A percentile compares a stretch with the other conserved stretches of the same genome.
phyloP scores from a whole-genome alignment of 2,888 invertebrate genomes.

The Graphium colonna region DNA sequence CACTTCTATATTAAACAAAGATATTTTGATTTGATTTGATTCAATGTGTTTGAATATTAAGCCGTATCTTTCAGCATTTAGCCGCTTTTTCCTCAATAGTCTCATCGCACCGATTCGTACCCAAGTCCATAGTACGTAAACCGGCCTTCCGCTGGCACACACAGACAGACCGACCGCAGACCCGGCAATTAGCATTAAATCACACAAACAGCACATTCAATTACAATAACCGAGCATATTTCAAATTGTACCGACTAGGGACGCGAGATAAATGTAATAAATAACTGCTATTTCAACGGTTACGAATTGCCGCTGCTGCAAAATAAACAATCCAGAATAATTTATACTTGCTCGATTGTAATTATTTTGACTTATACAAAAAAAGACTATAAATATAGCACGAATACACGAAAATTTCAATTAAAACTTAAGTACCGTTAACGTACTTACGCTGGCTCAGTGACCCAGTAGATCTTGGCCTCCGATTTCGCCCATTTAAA shows the following conservation, averaged over 20 bases:
- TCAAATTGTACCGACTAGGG: slow-evolving; percentile 10
- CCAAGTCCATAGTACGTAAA: slow-evolving; percentile 16
- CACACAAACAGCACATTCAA: slow-evolving; percentile 26
- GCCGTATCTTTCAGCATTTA: no score
- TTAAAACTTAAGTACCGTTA: no score
- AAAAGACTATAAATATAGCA: background rate
- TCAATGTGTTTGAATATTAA: no score
- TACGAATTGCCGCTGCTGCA: background rate
- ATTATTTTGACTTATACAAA: background rate
- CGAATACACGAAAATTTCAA: background rate
- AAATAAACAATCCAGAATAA: background rate
- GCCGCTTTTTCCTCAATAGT: no score
- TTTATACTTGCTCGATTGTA: background rate
- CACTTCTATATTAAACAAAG: no score
- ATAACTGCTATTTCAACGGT: slow-evolving; percentile 1
- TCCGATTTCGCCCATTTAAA: no score
- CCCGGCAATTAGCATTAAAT: slow-evolving; percentile 32
- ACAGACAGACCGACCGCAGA: slow-evolving; percentile 25
- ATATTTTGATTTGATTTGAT: no score
- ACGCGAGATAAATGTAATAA: slow-evolving; percentile 1
- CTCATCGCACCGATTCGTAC: no score
- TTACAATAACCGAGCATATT: slow-evolving; percentile 17
- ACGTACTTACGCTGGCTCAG: no score
- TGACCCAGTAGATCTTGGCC: no score
- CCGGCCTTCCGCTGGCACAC: slow-evolving; percentile 3